Percentiles rank a stretch among this genome's conserved stretches.
Evolutionary conservation across 1,140 invertebrate genomes (phyloP).

Genomic region (Trissolcus basalis): DNA sequence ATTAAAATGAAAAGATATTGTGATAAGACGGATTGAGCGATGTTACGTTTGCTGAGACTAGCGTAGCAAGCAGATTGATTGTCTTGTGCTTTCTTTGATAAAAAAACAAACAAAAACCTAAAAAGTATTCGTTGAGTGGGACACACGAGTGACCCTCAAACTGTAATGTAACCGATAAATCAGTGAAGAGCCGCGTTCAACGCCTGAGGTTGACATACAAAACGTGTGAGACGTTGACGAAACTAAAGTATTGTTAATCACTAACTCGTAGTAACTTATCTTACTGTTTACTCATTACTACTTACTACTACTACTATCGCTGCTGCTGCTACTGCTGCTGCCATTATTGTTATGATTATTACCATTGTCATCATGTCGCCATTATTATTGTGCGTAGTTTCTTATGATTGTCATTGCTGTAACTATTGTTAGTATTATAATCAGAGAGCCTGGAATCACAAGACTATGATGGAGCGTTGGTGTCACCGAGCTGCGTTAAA

Average conservation of each 20-base stretch:
- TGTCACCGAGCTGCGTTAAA: conserved; percentile 23
- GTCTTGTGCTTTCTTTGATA: conserved; percentile 51
- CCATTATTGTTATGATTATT: conserved; percentile 60
- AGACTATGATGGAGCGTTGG: conserved; percentile 53
- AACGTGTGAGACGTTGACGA: conserved; percentile 18
- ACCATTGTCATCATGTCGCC: conserved; percentile 63
- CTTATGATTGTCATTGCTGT: conserved; percentile 62
- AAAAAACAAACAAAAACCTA: conserved; percentile 32
- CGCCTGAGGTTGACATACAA: neutral
- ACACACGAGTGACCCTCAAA: conserved; percentile 34
- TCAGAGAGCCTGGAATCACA: conserved; percentile 60
- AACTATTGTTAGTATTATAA: conserved; percentile 63
- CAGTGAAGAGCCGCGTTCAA: conserved; percentile 1
- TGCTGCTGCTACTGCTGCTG: conserved; percentile 60
- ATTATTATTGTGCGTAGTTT: conserved; percentile 67
- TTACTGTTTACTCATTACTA: conserved; percentile 60
- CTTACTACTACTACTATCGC: conserved; percentile 59
- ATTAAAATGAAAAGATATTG: neutral
- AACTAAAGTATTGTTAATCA: conserved; percentile 56
- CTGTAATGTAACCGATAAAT: conserved; percentile 41
- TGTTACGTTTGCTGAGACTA: conserved; percentile 35
- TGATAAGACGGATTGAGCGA: conserved; percentile 28
- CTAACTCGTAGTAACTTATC: conserved; percentile 57
- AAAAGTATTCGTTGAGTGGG: conserved; percentile 40
- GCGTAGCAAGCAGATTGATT: conserved; percentile 59